Base-by-base conservation (phyloP, 2,888 invertebrate genomes). In the Idaea aversata region DNA sequence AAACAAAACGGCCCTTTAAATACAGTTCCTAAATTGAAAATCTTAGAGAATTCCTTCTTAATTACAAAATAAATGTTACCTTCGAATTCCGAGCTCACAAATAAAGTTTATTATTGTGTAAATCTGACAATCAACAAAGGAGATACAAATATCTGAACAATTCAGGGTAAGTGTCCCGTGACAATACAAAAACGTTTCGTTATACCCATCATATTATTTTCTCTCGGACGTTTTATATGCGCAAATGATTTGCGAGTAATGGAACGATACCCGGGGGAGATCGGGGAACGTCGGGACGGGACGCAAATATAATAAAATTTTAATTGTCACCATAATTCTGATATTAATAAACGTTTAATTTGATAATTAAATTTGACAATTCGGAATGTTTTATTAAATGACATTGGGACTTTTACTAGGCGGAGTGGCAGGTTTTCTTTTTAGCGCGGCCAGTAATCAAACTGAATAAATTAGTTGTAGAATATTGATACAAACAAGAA, bases 191-290 rank as follows among this genome's bases (percentile, higher is more conserved):
- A 77, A 72, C 79, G 78, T 77, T 70, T 71, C 77, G 78, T 81
- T 47, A 13, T 81, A 78, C 80, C 73, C 78, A 77, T 83, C 84
- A 86, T 83, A 83, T 86, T 85, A 85, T 84, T 86, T 82, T 77
- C 79, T 74, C 73, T 74, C 75, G 76, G 78, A 82, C 81, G 75
- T 77, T 79, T 80, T 69, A 65, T 75, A 71, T 77, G 79, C 74
- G 74, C 75, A 78, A 84, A 85, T 84, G 81, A 85, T 87, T 84
- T 82, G 79, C 78, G 77, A 76, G 77, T 80, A 79, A 82, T 76
- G 78, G 77, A 72, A 75, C 70, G 67, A 70, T 70, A 76, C 81
- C 83, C 75, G 63, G 73, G 83, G 81, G 79, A 72, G 63, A 15
- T 13, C 66, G 61, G 65, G 74, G 59, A 57, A 59, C 59, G 57